Evolutionary conservation across 2,797 vertebrate genomes (phyloP), one percentile per base, ranked within the genome.

Genomic region (Tenualosa thibaudeaui): DNA sequence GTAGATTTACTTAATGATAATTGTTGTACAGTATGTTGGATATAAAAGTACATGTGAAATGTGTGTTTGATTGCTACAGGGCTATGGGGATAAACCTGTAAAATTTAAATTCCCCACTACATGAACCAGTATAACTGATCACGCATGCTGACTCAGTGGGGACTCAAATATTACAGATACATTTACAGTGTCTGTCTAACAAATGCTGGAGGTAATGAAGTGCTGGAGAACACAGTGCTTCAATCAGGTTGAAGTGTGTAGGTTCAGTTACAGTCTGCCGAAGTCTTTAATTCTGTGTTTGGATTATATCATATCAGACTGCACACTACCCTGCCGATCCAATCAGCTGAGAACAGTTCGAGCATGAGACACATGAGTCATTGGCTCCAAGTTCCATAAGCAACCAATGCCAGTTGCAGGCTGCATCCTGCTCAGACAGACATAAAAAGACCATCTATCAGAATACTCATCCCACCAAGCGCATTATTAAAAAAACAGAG

Each of bases 401-500:
- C 31, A 43, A 7, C 68, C 22, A 8, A n/a, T 83, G 82, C 71
- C 83, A 68, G 68, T 65, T 82, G 65, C 88, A 85, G 86, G 88
- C 86, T 84, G 87, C 83, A 87, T 84, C 88, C 85, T 82, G 88
- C 82, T 86, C 2, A 13, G 40, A 81, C 62, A 85, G 54, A 82
- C 83, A 83, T 86, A 89, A 87, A 81, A 86, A 87, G 78, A 62
- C 56, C 62, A 68, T 68, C 24, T 8, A 75, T 75, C 17, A 71
- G 65, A 37, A 37, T 40, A 43, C 5, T 3, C 37, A 43, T 75
- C 40, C 68, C 26, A 75, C 68, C 68, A 75, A 89, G 68, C 82
- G 68, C 86, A 90, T 89, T 87, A 86, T 84, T 90, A 87, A 81
- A 86, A 87, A 87, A 83, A 85, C 83, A 49, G 78, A 83, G 86